Conservation (phyloP, 2,797 vertebrate genomes). For the Lacerta bilineata region DNA sequence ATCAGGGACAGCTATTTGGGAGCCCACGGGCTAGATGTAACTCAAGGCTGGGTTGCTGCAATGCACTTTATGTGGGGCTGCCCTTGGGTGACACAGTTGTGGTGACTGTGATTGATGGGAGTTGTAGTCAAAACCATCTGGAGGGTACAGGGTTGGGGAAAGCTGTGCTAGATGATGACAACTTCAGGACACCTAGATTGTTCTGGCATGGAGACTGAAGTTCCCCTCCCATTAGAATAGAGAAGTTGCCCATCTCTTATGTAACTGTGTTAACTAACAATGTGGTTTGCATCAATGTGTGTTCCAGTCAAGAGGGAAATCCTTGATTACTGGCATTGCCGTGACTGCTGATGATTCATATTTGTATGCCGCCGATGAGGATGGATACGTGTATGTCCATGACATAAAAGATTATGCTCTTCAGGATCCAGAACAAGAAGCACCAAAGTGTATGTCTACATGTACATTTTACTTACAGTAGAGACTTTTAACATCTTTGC, state of each 20-base stretch:
- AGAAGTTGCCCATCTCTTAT: background rate
- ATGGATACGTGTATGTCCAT: constrained; percentile 74
- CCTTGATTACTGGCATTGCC: constrained; percentile 77
- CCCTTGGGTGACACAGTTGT: too few relatives aligned
- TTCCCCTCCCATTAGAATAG: background rate
- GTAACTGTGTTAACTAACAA: constrained; percentile 3
- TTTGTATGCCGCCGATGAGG: constrained; percentile 73
- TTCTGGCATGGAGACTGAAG: background rate
- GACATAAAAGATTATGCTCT: constrained; percentile 73
- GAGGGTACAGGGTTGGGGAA: background rate
- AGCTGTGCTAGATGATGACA: background rate
- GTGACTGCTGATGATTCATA: constrained; percentile 65
- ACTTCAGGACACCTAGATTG: background rate
- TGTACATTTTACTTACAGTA: background rate
- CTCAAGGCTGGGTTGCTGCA: too few relatives aligned
- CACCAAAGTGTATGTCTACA: constrained; percentile 55
- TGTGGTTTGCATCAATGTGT: background rate
- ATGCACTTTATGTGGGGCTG: too few relatives aligned
- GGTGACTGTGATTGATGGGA: background rate
- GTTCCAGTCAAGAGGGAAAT: constrained; percentile 74
- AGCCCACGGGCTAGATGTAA: too few relatives aligned
- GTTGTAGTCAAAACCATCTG: background rate
- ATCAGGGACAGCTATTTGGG: background rate
- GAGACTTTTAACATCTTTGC: background rate
- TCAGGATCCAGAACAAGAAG: constrained; percentile 61